Evolutionary conservation across 2,113 vertebrate genomes (phyloP).

Genomic region (Centrocercus urophasianus): DNA sequence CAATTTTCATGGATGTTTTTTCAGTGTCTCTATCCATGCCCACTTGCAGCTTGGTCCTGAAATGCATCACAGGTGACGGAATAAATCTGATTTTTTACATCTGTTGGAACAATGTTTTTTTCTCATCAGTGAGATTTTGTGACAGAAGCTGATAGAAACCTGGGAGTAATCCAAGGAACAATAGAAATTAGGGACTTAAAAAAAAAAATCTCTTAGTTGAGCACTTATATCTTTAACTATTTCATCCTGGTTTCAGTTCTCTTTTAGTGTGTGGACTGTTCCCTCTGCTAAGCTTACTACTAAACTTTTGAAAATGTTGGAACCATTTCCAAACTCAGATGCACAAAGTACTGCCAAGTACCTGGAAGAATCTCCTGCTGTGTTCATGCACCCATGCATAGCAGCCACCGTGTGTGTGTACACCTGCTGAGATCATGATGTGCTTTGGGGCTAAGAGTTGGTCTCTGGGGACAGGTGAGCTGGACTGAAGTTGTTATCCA

Average conservation of each 20-base stretch:
- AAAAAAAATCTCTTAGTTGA: neutral
- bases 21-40: neutral
- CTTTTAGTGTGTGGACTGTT: neutral
- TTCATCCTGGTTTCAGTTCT: neutral
- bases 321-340: constrained; percentile 46
- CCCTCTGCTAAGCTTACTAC: neutral
- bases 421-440: neutral
- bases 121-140: neutral
- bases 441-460: neutral
- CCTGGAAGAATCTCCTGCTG: neutral
- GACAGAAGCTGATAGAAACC: neutral
- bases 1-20: neutral
- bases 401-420: neutral
- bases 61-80: neutral
- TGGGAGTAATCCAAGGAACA: neutral
- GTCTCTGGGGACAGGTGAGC: neutral
- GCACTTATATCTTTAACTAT: neutral
- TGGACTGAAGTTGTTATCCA: neutral
- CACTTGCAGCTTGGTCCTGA: neutral
- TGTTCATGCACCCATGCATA: neutral
- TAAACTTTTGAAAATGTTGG: neutral
- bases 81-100: neutral
- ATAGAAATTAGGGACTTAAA: neutral
- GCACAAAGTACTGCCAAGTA: constrained; percentile 31
- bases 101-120: neutral